Evolutionary conservation across 2,797 vertebrate genomes (phyloP).

Genomic region (Botia kubotai): DNA sequence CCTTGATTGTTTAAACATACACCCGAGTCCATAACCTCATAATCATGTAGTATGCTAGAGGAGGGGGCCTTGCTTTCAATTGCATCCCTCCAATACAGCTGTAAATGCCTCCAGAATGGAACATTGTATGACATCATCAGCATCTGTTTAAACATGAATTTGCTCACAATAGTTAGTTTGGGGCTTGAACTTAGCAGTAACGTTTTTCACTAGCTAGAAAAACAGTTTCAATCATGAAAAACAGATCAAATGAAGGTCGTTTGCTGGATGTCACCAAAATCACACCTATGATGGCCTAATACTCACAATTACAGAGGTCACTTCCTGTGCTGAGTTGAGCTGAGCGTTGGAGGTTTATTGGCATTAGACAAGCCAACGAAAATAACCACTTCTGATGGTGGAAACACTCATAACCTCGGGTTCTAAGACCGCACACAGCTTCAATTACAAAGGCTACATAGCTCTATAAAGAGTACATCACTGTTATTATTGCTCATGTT

Average conservation of each 20-base stretch:
- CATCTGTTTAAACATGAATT: conserved; percentile 31
- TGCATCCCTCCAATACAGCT: conserved; percentile 62
- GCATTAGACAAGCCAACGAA: conserved; percentile 13
- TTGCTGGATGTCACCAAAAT: conserved; percentile 29
- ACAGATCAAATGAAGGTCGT: conserved; percentile 31
- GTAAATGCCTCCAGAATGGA: conserved; percentile 57
- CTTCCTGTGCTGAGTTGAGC: conserved; percentile 47
- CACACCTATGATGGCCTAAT: conserved; percentile 9
- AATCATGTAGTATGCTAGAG: conserved; percentile 44
- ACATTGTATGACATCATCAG: conserved; percentile 73
- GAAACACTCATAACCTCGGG: neutral
- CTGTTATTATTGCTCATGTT: neutral
- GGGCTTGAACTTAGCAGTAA: conserved; percentile 32
- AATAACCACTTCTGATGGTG: conserved; percentile 14
- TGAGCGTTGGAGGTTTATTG: conserved; percentile 28
- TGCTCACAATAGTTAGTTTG: conserved; percentile 47
- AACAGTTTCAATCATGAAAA: conserved; percentile 42
- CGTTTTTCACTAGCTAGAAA: conserved; percentile 52
- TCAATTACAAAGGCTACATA: neutral
- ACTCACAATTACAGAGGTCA: conserved; percentile 33
- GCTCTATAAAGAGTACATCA: neutral
- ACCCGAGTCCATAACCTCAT: conserved; percentile 47
- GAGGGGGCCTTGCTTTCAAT: conserved; percentile 44
- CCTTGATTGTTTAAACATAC: conserved; percentile 66
- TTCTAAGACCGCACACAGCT: conserved; percentile 10